Percentiles rank a stretch among this genome's conserved stretches.
phyloP scores from a whole-genome alignment of 2,113 vertebrate species.

The Silurus meridionalis region DNA sequence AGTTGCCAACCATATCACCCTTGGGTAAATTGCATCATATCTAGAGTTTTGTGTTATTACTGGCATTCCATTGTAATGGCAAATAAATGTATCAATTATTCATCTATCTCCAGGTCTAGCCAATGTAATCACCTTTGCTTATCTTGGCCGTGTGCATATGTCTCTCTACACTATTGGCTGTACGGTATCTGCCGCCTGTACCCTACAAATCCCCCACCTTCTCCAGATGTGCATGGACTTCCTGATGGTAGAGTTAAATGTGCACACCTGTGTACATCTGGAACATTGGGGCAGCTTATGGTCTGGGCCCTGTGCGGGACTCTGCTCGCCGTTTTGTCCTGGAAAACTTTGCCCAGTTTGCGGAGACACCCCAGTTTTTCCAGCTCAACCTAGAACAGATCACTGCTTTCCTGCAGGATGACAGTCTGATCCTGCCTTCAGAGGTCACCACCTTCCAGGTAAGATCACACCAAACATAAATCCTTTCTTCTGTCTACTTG shows the following conservation, averaged over 20 bases:
- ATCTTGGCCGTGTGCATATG: constrained; percentile 81
- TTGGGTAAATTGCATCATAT: constrained; percentile 64
- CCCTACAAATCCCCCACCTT: constrained; percentile 76
- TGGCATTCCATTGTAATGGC: neutral
- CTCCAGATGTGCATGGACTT: constrained; percentile 82
- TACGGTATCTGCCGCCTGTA: constrained; percentile 74
- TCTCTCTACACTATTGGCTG: constrained; percentile 84
- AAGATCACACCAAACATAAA: constrained; percentile 29
- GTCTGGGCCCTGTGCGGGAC: constrained; percentile 69
- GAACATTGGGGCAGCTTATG: constrained; percentile 78
- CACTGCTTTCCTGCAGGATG: constrained; percentile 78
- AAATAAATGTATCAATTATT: neutral
- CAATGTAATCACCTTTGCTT: constrained; percentile 78
- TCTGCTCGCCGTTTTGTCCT: constrained; percentile 74
- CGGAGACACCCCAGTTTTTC: constrained; percentile 76
- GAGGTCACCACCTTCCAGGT: constrained; percentile 81
- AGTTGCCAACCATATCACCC: constrained; percentile 74
- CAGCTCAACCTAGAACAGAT: constrained; percentile 81
- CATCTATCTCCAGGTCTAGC: constrained; percentile 68
- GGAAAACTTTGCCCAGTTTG: constrained; percentile 79
- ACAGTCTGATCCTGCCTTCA: constrained; percentile 72
- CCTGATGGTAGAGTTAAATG: constrained; percentile 76
- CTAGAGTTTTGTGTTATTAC: neutral
- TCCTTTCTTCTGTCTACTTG: neutral
- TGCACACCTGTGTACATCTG: constrained; percentile 81